Evolutionary conservation across 2,113 vertebrate genomes (phyloP), one percentile per base, ranked within the genome.

Genomic region (Microtus richardsoni): DNA sequence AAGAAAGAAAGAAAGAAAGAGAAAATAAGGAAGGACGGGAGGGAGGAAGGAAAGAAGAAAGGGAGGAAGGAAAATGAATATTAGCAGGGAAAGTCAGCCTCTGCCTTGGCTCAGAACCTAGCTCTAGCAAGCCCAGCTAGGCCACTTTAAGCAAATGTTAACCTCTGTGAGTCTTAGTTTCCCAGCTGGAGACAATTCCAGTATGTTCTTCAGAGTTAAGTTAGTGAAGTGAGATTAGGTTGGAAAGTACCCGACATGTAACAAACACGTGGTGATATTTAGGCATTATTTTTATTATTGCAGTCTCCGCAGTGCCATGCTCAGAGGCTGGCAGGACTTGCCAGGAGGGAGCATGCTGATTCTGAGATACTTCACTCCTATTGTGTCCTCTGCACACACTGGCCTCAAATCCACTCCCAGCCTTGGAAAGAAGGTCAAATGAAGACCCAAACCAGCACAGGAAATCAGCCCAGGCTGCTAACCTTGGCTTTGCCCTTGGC

Each of bases 301-400:
- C 33, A 14, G 10, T 1, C 36, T 21, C 41, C 8, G 39, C 60
- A 5, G 5, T 0, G 14, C 26, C 6, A 24, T 33, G 73, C 52
- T 9, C 58, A 16, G 30, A 88, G 86, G 16, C 41, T 0, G 26
- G 17, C 26, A 16, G 39, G 12, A 7, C 6, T 36, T 70, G 71
- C 12, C 3, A 0, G 52, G 21, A 22, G 47, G 6, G 2, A 26
- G 6, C 0, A 12, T 19, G 68, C 77, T 54, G 24, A 33, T 33
- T 39, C 30, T 0, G 39, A 64, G 58, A 47, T n/a, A 0, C 1
- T 4, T 58, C 1, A 1, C 60, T 36, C 30, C 17, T 0, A 1
- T 21, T 52, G 14, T 54, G 28, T 82, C 24, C 3, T 54, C 68
- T 73, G 22, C 7, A 0, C 2, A n/a, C 7, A n/a, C 60, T 54